A percentile compares a stretch with the other conserved stretches of the same genome.
phyloP scores from a whole-genome alignment of 2,797 vertebrate genomes.

The Anisognathus igniventris region DNA sequence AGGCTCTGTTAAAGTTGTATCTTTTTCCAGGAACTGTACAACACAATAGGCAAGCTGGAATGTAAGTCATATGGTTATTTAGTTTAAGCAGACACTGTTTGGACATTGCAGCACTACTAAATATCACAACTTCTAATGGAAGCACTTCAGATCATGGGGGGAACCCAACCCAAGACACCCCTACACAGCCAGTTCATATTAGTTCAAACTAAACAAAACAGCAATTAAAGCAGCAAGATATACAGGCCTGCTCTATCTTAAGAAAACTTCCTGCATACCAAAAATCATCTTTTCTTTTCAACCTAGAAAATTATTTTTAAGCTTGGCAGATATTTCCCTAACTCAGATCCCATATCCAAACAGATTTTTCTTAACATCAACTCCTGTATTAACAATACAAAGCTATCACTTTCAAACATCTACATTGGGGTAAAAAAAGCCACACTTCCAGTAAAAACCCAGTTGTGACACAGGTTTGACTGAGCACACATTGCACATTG shows the following conservation, averaged over 20 bases:
- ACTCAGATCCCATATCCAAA: neutral
- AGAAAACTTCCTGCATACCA: neutral
- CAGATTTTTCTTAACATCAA: neutral
- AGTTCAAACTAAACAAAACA: conserved; percentile 24
- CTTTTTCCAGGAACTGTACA: conserved; percentile 98
- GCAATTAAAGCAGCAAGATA: conserved; percentile 26
- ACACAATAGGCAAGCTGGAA: conserved; percentile 96
- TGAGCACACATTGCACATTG: neutral
- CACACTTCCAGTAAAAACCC: neutral
- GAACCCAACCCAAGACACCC: neutral
- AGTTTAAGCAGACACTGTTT: conserved; percentile 12
- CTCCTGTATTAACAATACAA: neutral
- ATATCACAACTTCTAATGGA: neutral
- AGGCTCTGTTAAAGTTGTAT: conserved; percentile 92
- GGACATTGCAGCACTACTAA: neutral
- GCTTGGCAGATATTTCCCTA: neutral
- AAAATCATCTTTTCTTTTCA: neutral
- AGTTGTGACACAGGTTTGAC: neutral
- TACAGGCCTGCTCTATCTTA: neutral
- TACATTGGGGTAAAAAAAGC: neutral
- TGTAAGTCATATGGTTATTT: conserved; percentile 42
- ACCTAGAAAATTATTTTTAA: neutral
- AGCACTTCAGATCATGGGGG: neutral
- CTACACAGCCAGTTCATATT: neutral
- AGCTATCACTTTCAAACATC: neutral